Percentiles rank a stretch among this genome's conserved stretches.
Conservation (phyloP, 1,140 invertebrate species). For the Conus betulinus region DNA sequence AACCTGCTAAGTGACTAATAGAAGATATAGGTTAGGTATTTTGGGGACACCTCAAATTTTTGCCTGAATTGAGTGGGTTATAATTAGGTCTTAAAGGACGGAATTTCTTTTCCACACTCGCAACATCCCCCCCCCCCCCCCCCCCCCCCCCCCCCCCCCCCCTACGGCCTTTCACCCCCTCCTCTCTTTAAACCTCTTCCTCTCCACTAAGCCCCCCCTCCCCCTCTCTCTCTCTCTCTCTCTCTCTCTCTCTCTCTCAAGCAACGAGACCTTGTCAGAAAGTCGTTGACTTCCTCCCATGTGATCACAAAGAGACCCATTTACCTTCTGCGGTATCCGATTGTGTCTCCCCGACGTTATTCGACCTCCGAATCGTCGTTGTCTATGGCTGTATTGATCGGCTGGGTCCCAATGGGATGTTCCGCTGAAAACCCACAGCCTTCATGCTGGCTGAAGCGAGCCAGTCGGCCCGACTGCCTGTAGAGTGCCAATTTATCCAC, state of each 20-base stretch:
- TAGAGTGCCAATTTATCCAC: neutral
- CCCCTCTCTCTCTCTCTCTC: no score
- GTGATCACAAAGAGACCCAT: neutral
- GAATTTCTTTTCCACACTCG: no score
- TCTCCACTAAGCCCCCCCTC: no score
- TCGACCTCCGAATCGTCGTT: neutral
- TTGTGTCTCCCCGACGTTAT: neutral
- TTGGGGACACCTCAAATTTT: no score
- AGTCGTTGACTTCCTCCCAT: neutral
- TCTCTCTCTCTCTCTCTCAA: neutral
- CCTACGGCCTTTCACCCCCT: neutral
- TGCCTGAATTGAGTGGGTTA: no score
- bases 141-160: neutral
- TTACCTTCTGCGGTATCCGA: constrained; percentile 1
- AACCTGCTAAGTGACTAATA: no score
- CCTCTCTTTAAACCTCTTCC: neutral
- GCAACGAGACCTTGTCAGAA: neutral
- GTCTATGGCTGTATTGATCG: constrained; percentile 1
- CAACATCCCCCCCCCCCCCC: neutral
- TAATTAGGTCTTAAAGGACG: no score
- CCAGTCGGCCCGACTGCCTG: neutral
- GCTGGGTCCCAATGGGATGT: neutral
- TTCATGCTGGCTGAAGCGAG: neutral
- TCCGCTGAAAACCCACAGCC: constrained; percentile 2
- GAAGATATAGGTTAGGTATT: no score